Conservation (phyloP, 2,888 invertebrate species). For the Dasypogon diadema region DNA sequence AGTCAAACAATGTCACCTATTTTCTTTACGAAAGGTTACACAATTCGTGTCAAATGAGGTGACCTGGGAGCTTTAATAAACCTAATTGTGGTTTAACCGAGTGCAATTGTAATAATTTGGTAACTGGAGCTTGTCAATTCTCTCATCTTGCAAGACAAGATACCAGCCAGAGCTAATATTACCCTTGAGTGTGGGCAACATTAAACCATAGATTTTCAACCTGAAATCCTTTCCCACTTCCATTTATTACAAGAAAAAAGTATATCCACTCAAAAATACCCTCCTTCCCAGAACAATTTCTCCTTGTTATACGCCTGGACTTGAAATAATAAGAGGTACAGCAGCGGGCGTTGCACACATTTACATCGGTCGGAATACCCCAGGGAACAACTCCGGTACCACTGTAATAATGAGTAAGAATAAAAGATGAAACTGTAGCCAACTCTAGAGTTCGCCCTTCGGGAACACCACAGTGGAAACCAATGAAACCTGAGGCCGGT, state of each 20-base stretch:
- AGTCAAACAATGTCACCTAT: background rate
- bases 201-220: background rate
- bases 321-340: constrained; percentile 42
- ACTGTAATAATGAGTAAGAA: constrained; percentile 50
- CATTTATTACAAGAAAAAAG: constrained; percentile 24
- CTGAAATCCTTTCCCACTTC: constrained; percentile 8
- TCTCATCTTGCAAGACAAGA: background rate
- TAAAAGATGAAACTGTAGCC: constrained; percentile 52
- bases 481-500: constrained; percentile 42
- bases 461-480: constrained; percentile 44
- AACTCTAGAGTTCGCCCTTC: constrained; percentile 28
- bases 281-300: constrained; percentile 25
- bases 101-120: background rate
- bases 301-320: constrained; percentile 5
- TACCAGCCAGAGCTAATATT: background rate
- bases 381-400: constrained; percentile 27
- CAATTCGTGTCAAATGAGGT: constrained; percentile 13
- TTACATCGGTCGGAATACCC: constrained; percentile 35
- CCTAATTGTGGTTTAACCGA: background rate
- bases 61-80: background rate
- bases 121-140: background rate
- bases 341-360: constrained; percentile 16
- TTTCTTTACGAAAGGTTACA: background rate
- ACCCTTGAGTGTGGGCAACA: background rate
- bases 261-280: background rate